These are phyloP conservation scores for Oscheius sp. DNA, from an alignment of 1,140 invertebrate species.

Conservation along the genomic window DNA sequence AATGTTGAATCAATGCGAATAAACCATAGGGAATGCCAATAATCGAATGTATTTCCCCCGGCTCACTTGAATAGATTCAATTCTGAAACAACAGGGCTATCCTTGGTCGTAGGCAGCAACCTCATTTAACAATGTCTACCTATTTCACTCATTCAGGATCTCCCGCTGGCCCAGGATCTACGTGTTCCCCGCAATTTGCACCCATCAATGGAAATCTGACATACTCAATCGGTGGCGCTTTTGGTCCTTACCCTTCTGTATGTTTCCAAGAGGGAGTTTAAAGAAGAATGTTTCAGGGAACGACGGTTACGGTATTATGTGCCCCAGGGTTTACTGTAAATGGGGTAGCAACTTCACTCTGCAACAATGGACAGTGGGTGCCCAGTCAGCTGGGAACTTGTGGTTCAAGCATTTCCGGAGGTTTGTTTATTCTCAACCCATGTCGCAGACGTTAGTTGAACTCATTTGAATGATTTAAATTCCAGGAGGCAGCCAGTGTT, in stretches of 20 bases:
- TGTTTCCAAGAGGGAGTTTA: neutral
- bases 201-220: neutral
- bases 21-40: too few relatives aligned
- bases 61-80: neutral
- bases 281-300: neutral
- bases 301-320: neutral
- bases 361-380: neutral
- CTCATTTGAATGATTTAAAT: too few relatives aligned
- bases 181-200: neutral
- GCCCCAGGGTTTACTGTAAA: neutral
- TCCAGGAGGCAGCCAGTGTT: neutral
- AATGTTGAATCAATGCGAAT: too few relatives aligned
- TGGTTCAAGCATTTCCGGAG: neutral
- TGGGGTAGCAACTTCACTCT: neutral
- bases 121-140: too few relatives aligned
- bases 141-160: too few relatives aligned
- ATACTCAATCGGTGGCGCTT: neutral
- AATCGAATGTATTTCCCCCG: too few relatives aligned
- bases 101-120: neutral
- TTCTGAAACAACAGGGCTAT: neutral
- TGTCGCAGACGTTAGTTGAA: too few relatives aligned
- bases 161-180: too few relatives aligned
- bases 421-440: too few relatives aligned
- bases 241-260: neutral
- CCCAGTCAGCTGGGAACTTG: neutral